A percentile compares a stretch with the other conserved stretches of the same genome.
These are phyloP conservation scores for Sesamia nonagrioides DNA, from an alignment of 1,140 invertebrate species.

Conservation along the genomic window DNA sequence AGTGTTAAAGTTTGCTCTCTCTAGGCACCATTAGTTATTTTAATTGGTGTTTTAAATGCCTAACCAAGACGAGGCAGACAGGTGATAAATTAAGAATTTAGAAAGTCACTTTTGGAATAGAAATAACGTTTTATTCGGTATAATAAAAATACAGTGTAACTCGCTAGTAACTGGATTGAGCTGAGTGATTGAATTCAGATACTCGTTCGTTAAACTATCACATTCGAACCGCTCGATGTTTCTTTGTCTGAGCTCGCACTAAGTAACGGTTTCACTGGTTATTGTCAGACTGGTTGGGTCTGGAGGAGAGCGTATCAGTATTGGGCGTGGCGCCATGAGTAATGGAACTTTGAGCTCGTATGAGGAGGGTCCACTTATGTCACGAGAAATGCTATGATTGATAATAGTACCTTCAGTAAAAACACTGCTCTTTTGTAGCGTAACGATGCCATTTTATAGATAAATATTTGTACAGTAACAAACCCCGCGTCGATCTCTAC, in stretches of 20 bases:
- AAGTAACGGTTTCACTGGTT: constrained; percentile 52
- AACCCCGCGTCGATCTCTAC: neutral
- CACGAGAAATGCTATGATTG: constrained; percentile 83
- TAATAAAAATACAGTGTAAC: constrained; percentile 10
- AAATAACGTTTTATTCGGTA: constrained; percentile 1
- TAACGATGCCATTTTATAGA: constrained; percentile 53
- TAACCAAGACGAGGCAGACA: constrained; percentile 17
- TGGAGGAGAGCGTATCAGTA: constrained; percentile 73
- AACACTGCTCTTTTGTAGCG: constrained; percentile 74
- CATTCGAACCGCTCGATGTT: constrained; percentile 1
- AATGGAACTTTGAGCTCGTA: constrained; percentile 82
- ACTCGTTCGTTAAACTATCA: constrained; percentile 17
- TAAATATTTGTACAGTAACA: constrained; percentile 43
- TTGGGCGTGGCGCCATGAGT: constrained; percentile 80
- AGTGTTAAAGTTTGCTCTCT: constrained; percentile 25
- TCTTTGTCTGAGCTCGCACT: constrained; percentile 53
- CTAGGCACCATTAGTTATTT: constrained; percentile 28
- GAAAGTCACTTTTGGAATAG: constrained; percentile 33
- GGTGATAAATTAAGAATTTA: constrained; percentile 30
- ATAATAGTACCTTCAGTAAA: constrained; percentile 79
- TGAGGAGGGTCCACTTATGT: constrained; percentile 85
- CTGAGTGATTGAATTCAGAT: constrained; percentile 42
- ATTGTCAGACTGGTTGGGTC: constrained; percentile 63
- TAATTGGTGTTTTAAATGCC: constrained; percentile 38
- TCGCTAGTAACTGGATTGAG: constrained; percentile 33